These are phyloP conservation scores for Choristoneura rosaceana DNA, from an alignment of 2,888 invertebrate species.

Conservation along the genomic window DNA sequence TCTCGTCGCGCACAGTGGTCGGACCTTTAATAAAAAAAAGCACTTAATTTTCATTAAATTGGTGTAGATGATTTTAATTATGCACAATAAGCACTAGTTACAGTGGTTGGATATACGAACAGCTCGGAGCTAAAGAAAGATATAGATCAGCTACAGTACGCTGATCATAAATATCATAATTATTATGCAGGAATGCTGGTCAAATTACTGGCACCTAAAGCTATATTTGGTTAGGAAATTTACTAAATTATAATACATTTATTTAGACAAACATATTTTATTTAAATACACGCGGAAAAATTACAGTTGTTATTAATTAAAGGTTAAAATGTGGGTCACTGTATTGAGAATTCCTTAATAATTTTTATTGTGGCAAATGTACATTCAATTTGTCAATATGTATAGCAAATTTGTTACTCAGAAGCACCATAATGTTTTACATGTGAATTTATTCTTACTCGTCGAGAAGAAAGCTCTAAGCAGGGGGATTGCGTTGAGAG, in stretches of 20 bases:
- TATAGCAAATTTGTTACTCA: too few relatives aligned
- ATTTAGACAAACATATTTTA: conserved; percentile 14
- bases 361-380: not conserved
- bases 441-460: too few relatives aligned
- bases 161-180: not conserved
- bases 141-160: conserved; percentile 6
- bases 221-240: conserved; percentile 14
- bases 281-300: not conserved
- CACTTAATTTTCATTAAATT: conserved; percentile 8
- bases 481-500: too few relatives aligned
- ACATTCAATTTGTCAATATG: too few relatives aligned
- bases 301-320: too few relatives aligned
- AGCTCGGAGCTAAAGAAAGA: conserved; percentile 8
- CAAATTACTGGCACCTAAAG: conserved; percentile 20
- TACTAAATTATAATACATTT: conserved; percentile 15
- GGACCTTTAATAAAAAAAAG: not conserved
- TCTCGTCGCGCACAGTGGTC: too few relatives aligned
- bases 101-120: not conserved
- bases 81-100: not conserved
- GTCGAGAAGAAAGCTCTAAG: too few relatives aligned
- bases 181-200: conserved; percentile 24
- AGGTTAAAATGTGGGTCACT: too few relatives aligned
- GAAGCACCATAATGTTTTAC: too few relatives aligned
- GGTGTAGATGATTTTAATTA: conserved; percentile 11
- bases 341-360: not conserved